Conservation (phyloP, 2,888 invertebrate genomes). For the Platycheirus albimanus region DNA sequence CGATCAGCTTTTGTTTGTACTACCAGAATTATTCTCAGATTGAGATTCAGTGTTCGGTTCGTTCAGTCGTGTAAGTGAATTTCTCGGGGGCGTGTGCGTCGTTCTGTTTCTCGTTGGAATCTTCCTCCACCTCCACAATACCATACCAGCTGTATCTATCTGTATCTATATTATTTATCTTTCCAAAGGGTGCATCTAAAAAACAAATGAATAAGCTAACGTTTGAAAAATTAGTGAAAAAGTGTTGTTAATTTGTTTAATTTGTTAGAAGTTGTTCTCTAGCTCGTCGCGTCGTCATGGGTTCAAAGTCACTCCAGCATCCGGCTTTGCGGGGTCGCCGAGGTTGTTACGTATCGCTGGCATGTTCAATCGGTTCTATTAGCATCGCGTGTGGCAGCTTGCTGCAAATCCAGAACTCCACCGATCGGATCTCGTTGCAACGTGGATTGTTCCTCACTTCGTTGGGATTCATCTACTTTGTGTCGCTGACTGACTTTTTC, state of each 20-base stretch:
- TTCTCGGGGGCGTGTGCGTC: constrained; percentile 65
- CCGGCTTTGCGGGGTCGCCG: constrained; percentile 76
- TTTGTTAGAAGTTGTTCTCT: constrained; percentile 20
- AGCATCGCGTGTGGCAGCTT: constrained; percentile 82
- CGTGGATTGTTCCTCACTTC: constrained; percentile 86
- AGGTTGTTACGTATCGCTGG: constrained; percentile 81
- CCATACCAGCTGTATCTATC: constrained; percentile 15
- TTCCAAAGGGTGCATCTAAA: constrained; percentile 1
- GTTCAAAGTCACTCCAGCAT: constrained; percentile 75
- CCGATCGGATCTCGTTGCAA: constrained; percentile 85
- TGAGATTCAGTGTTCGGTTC: background rate
- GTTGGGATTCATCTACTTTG: constrained; percentile 87
- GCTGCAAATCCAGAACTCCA: constrained; percentile 81
- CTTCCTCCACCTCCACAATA: constrained; percentile 1
- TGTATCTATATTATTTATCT: constrained; percentile 15
- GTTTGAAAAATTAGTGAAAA: background rate
- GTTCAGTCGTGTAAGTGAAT: constrained; percentile 35
- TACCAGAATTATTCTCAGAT: no score
- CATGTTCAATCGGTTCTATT: constrained; percentile 82
- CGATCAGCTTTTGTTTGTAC: no score
- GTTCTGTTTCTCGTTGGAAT: constrained; percentile 25
- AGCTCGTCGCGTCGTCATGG: constrained; percentile 24
- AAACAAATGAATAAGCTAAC: constrained; percentile 1
- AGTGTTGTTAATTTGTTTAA: background rate
- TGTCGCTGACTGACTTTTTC: constrained; percentile 86